Percentiles rank a stretch among this genome's conserved stretches.
These are phyloP conservation scores for Sitta carolinensis DNA, from an alignment of 2,797 vertebrate genomes.

Conservation along the genomic window DNA sequence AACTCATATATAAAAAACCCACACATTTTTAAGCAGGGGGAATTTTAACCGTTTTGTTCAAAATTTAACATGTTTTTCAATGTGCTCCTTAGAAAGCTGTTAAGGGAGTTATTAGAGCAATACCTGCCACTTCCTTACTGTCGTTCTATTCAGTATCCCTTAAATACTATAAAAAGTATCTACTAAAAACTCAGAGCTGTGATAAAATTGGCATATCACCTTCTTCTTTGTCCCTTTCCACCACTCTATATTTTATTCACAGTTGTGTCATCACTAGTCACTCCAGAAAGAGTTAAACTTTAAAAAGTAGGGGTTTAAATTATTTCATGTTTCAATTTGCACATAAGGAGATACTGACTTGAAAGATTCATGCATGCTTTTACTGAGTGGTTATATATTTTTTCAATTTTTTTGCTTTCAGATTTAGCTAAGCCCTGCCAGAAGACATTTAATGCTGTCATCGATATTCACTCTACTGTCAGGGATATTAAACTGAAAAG, in stretches of 20 bases:
- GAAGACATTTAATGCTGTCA: conserved; percentile 45
- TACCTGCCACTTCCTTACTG: background rate
- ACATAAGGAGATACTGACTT: background rate
- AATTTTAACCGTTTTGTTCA: background rate
- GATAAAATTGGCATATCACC: background rate
- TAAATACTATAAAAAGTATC: conserved; percentile 9
- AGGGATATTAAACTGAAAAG: conserved; percentile 44
- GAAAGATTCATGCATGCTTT: background rate
- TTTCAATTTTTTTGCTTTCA: background rate
- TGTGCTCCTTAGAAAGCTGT: background rate
- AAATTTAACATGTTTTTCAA: conserved; percentile 12
- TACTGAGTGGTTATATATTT: background rate
- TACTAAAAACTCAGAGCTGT: conserved; percentile 11
- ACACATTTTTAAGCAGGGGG: background rate
- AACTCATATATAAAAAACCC: background rate
- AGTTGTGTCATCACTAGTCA: background rate
- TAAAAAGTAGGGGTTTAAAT: background rate
- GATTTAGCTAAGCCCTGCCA: conserved; percentile 41
- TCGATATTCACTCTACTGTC: conserved; percentile 27
- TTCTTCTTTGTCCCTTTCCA: background rate
- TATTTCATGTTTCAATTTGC: conserved; percentile 17
- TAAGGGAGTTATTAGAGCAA: conserved; percentile 9
- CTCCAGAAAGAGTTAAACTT: background rate
- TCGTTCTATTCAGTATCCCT: background rate
- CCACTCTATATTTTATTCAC: background rate